phyloP scores from a whole-genome alignment of 2,888 invertebrate species.

The Proisotoma minuta region DNA sequence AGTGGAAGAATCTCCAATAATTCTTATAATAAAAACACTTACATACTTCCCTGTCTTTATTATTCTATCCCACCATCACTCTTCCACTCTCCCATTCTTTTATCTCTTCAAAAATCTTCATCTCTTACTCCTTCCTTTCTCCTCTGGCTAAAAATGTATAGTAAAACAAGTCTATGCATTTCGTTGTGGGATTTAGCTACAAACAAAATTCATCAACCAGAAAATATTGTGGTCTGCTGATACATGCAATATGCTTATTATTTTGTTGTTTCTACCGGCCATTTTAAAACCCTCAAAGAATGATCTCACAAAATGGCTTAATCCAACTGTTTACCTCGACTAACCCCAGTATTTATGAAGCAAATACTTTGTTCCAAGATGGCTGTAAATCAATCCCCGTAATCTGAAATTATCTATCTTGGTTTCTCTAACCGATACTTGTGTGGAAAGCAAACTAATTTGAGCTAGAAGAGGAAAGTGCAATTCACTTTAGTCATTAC shows the following conservation, averaged over 20 bases:
- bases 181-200: too few species aligned
- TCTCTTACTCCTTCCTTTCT: slow-evolving; percentile 4
- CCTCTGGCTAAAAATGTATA: neutral
- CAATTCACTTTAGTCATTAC: too few species aligned
- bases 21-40: slow-evolving; percentile 46
- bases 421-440: neutral
- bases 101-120: slow-evolving; percentile 15
- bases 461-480: neutral
- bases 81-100: slow-evolving; percentile 12
- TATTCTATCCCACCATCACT: slow-evolving; percentile 22
- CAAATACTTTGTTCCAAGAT: slow-evolving; percentile 10
- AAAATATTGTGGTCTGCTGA: too few species aligned
- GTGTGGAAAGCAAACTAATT: neutral
- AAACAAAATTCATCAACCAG: too few species aligned
- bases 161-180: neutral
- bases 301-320: too few species aligned
- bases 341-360: too few species aligned
- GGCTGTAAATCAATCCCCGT: slow-evolving; percentile 13
- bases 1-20: slow-evolving; percentile 43
- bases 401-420: neutral
- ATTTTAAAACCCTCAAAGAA: too few species aligned
- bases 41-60: slow-evolving; percentile 37
- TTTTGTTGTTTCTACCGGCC: too few species aligned
- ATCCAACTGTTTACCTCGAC: too few species aligned
- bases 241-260: too few species aligned